Conservation (phyloP, 2,888 invertebrate genomes). For the Congeria kusceri region DNA sequence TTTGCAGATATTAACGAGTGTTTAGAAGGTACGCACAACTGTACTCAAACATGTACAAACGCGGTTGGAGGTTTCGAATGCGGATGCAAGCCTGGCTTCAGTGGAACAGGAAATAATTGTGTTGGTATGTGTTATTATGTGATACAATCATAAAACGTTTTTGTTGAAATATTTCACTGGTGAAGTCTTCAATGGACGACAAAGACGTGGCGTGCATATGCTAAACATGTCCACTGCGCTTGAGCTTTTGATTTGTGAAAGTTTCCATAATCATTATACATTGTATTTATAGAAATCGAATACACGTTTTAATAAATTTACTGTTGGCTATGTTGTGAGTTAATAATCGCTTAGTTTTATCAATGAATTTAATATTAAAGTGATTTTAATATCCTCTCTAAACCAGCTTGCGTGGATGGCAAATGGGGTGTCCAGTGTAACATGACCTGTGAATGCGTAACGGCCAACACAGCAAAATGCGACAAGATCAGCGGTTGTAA, state of each 20-base stretch:
- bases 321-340: too few relatives aligned
- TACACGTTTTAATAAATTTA: too few relatives aligned
- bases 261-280: too few relatives aligned
- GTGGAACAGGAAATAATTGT: slow-evolving; percentile 63
- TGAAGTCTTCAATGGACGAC: too few relatives aligned
- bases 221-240: too few relatives aligned
- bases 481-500: slow-evolving; percentile 51
- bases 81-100: slow-evolving; percentile 87
- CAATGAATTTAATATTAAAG: too few relatives aligned
- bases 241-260: too few relatives aligned
- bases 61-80: slow-evolving; percentile 86
- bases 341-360: too few relatives aligned
- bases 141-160: neutral
- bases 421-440: too few relatives aligned
- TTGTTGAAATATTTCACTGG: neutral
- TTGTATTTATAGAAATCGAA: too few relatives aligned
- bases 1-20: slow-evolving; percentile 41
- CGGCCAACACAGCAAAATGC: slow-evolving; percentile 43
- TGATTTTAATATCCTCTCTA: neutral
- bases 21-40: slow-evolving; percentile 5
- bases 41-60: slow-evolving; percentile 27
- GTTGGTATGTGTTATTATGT: slow-evolving; percentile 59
- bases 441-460: slow-evolving; percentile 50
- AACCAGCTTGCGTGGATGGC: slow-evolving; percentile 30
- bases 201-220: too few relatives aligned